Conservation (phyloP, 2,113 vertebrate genomes). For the Dryoscopus gambensis region DNA sequence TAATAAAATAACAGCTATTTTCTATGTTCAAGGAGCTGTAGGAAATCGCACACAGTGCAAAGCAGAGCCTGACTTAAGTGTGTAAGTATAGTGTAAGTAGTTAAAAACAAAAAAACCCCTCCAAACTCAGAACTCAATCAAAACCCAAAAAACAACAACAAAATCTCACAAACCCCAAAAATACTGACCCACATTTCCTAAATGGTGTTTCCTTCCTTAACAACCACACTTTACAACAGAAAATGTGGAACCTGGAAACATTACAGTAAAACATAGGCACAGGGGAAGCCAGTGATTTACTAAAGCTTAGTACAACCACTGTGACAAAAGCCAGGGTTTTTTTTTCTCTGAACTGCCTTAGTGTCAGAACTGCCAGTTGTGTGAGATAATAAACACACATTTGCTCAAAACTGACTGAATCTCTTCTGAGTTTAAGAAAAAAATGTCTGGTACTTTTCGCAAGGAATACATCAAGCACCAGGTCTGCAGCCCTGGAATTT, state of each 20-base stretch:
- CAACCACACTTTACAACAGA: background rate
- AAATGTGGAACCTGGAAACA: background rate
- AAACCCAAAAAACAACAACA: background rate
- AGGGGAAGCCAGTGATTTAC: background rate
- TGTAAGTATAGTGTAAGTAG: background rate
- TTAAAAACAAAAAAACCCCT: background rate
- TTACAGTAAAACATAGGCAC: background rate
- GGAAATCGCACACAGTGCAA: background rate
- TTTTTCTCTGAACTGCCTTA: background rate
- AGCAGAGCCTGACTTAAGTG: background rate
- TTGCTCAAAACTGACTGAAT: background rate
- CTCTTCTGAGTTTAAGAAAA: background rate
- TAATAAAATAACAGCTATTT: background rate
- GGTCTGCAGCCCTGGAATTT: background rate
- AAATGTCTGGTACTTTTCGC: background rate
- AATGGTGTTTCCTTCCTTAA: background rate
- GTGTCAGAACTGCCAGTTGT: background rate
- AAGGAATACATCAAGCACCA: background rate
- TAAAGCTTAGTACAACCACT: background rate
- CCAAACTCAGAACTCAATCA: background rate
- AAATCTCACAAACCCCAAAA: background rate
- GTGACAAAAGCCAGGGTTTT: background rate
- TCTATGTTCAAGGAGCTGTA: background rate
- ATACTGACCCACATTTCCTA: background rate
- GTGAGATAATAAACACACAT: background rate